Base-by-base conservation (phyloP, 1,140 invertebrate species). In the Dendroctonus valens region DNA sequence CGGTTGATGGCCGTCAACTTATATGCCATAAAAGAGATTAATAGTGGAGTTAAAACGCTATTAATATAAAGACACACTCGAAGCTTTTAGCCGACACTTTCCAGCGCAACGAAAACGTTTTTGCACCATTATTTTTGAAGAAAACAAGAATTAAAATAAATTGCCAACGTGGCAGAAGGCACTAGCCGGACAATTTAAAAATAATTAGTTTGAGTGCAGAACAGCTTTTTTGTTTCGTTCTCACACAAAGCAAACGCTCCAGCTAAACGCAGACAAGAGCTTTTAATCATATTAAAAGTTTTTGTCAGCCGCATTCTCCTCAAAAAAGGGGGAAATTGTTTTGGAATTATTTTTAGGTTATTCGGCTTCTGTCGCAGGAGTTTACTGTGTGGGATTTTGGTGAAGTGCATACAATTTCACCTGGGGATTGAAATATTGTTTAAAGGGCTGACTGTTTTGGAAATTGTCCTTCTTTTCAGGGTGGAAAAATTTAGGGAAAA, bases 241-340 rank as follows among this genome's bases (percentile, higher is more conserved):
- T 12, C 58, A 11, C 60, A 54, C 14, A 54, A 63, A 44, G 26
- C n/a, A 50, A 51, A 63, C 59, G 59, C 59, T 60, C 41, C 46
- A 11, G 9, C 37, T 12, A 14, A 41, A 65, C 46, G 41, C 48
- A 46, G 64, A 65, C 64, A 46, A 59, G 64, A 59, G 64, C 64
- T 59, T 65, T 65, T 59, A 65, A 65, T 65, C 64, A 65, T 65
- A 65, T 59, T 42, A 51, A 58, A 65, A 65, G 48, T 59, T 58
- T 65, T 65, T 65, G 52, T 65, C 53, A 65, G 50, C 49, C 51
- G 41, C 11, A 50, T 46, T 54, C 50, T 63, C 41, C 38, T 37
- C 44, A 52, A 54, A 63, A 63, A 63, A 26, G 26, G 26, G 26
- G 26, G 40, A 63, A 63, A 63, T 63, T 55, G 61, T 55, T 63